Evolutionary conservation across 2,113 vertebrate species (phyloP).

Genomic region (Chrysemys picta): DNA sequence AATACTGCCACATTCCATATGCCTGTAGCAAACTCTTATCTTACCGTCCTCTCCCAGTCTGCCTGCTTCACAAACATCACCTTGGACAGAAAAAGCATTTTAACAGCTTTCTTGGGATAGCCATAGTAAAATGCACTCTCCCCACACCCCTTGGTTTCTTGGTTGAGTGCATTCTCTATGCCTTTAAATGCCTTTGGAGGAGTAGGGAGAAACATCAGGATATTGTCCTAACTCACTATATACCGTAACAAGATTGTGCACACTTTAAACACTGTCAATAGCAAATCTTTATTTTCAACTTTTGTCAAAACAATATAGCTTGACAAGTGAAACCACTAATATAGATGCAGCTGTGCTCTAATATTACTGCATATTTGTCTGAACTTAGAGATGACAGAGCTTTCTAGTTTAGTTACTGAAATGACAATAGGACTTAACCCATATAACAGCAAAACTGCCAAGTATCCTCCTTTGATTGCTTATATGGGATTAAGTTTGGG

Average conservation of each 20-base stretch:
- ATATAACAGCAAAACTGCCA: not conserved
- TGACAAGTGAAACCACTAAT: not conserved
- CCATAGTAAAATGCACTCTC: not conserved
- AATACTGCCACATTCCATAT: not conserved
- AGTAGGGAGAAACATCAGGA: not conserved
- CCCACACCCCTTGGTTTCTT: not conserved
- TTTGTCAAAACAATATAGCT: not conserved
- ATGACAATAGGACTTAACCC: not conserved
- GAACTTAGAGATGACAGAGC: not conserved
- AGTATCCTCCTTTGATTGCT: not conserved
- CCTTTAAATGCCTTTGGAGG: not conserved
- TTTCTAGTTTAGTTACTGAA: not conserved
- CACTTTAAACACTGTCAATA: not conserved
- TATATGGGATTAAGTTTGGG: not conserved
- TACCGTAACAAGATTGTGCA: not conserved
- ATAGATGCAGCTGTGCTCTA: not conserved
- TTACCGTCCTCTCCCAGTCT: not conserved
- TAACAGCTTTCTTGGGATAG: not conserved
- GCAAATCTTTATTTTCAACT: rapidly evolving
- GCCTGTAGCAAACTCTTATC: not conserved
- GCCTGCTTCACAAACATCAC: not conserved
- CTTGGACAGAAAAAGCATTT: not conserved
- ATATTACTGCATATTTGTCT: not conserved
- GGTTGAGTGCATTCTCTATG: not conserved
- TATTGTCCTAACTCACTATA: not conserved